Evolutionary conservation across 2,888 invertebrate species (phyloP).

Genomic region (Glaucopsyche alexis): DNA sequence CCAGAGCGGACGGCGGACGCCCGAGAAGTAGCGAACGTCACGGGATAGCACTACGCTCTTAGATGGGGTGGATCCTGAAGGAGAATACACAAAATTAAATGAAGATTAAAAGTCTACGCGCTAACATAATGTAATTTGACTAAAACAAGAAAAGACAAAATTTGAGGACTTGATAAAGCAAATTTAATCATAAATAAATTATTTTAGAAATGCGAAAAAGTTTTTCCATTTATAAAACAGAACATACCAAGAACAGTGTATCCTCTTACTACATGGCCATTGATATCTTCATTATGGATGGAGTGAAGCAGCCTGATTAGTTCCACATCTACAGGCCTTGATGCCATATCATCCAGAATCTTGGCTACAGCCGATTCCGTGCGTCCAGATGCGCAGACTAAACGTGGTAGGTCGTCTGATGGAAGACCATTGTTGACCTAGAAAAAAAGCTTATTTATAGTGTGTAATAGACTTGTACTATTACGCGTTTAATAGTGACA

Average conservation of each 20-base stretch:
- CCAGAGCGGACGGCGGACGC: conserved; percentile 86
- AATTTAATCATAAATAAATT: neutral
- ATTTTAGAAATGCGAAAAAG: neutral
- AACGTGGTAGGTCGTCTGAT: conserved; percentile 83
- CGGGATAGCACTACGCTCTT: conserved; percentile 62
- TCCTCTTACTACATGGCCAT: conserved; percentile 87
- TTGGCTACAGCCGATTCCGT: conserved; percentile 86
- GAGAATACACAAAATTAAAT: neutral
- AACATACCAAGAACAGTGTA: conserved; percentile 80
- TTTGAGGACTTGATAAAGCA: too few species aligned
- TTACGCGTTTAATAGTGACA: too few species aligned
- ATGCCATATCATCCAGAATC: conserved; percentile 82
- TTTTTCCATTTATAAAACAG: neutral
- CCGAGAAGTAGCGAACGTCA: conserved; percentile 81
- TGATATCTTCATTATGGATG: conserved; percentile 78
- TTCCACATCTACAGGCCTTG: conserved; percentile 82
- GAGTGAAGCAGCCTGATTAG: conserved; percentile 81
- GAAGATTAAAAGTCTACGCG: neutral
- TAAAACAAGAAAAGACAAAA: too few species aligned
- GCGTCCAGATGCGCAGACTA: conserved; percentile 88
- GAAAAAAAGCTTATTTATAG: neutral
- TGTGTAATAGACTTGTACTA: neutral
- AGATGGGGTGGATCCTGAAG: conserved; percentile 59
- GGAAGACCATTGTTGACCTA: conserved; percentile 81
- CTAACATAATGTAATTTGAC: too few species aligned